Evolutionary conservation across 92 coral and sea anemone species (phyloP), one percentile per base, ranked within the genome.

Genomic region (Isaurus tuberculatus): DNA sequence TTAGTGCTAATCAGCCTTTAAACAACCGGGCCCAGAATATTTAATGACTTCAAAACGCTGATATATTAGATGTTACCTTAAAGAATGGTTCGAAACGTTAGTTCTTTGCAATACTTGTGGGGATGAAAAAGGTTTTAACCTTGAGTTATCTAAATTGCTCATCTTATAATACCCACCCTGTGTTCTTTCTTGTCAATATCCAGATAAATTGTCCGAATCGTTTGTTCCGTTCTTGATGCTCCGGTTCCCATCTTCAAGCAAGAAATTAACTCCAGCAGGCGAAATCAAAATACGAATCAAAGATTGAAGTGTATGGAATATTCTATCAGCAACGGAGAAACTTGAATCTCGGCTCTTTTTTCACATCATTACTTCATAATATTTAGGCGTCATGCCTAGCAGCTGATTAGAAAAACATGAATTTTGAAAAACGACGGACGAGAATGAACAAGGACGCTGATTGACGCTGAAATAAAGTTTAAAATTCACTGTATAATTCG

Each of bases 171-270:
- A 0, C 78, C 0, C 27, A 72, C 78, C 78, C 58, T 44, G n/a
- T 72, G 34, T 27, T 72, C 78, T 44, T 23, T 72, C 37, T 28
- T 44, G 8, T 72, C 36, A 17, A 72, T 44, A n/a, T 72, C 78
- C 5, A 72, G 23, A 29, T 72, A 28, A 32, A 72, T 72, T 22
- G 49, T 72, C 44, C 78, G 78, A 11, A 49, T 43, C 29, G 36
- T 72, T 15, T 72, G 22, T 14, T 22, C 28, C 33, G 77, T 15
- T 26, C 49, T 43, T 23, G 78, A 72, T 9, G 78, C 78, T 43
- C 53, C 78, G 25, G 33, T 46, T 13, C 78, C 78, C 78, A 72
- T 72, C 26, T 72, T 26, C 58, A 22, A 63, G 29, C 17, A n/a
- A 26, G 27, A 27, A 25, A 63, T 34, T 4, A 27, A 63, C 34